These are phyloP conservation scores for Cephus pygmeus DNA, from an alignment of 2,888 invertebrate species.

Conservation along the genomic window DNA sequence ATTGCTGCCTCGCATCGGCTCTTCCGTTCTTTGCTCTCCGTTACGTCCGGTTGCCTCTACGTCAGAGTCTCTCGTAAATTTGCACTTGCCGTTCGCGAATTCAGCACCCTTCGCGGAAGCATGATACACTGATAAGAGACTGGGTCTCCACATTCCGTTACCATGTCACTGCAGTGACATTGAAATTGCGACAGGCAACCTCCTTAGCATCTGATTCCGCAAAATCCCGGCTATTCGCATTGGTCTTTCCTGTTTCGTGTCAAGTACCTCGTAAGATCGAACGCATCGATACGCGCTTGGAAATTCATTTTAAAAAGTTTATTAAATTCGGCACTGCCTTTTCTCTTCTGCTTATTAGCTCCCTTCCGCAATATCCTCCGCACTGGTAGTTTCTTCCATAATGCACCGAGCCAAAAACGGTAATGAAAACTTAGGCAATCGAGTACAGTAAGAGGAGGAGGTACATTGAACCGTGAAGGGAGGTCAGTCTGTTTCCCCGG, in stretches of 20 bases:
- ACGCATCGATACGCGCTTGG: conserved; percentile 15
- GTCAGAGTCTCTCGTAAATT: background rate
- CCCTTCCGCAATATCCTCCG: background rate
- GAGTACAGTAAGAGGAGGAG: no score
- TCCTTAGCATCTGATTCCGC: conserved; percentile 46
- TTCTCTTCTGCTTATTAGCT: conserved; percentile 3
- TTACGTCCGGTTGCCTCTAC: conserved; percentile 1
- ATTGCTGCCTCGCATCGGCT: background rate
- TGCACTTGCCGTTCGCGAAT: conserved; percentile 15
- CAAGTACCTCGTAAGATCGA: conserved; percentile 2
- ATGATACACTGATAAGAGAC: no score
- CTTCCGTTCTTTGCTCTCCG: background rate
- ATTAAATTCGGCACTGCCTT: background rate
- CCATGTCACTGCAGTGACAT: conserved; percentile 12
- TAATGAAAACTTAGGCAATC: no score
- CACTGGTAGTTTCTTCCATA: no score
- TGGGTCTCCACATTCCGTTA: background rate
- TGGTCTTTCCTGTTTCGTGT: no score
- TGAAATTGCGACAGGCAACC: conserved; percentile 28
- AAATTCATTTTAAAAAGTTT: conserved; percentile 10
- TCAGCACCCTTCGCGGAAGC: conserved; percentile 8
- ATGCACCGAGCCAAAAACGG: no score
- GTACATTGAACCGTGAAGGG: no score
- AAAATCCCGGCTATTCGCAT: no score
- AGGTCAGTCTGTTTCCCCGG: no score